These are phyloP conservation scores for Mus musculus DNA, from an alignment of 2,113 vertebrate genomes.

Conservation along the genomic window DNA sequence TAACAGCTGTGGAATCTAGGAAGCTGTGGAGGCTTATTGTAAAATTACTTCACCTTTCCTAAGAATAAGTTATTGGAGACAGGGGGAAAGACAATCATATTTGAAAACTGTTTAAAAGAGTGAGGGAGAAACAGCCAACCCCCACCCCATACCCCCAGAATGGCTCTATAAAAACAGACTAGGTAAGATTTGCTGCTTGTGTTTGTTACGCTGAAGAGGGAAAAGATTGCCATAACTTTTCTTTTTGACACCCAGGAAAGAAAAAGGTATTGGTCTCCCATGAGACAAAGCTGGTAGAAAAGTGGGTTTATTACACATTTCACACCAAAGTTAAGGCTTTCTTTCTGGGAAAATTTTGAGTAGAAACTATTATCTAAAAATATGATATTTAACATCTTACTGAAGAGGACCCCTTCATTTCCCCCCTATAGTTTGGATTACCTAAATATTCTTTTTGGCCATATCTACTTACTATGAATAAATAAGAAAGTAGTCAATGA, in stretches of 20 bases:
- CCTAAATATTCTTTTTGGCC: slow-evolving; percentile 17
- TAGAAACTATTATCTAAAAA: slow-evolving; percentile 8
- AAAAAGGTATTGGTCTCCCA: neutral
- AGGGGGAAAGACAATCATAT: slow-evolving; percentile 1
- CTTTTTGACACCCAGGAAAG: neutral
- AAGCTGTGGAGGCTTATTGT: neutral
- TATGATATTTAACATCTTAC: neutral
- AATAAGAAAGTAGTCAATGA: neutral
- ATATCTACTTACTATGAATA: neutral
- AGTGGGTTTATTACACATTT: neutral
- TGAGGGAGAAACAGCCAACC: neutral
- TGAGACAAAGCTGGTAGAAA: slow-evolving; percentile 20
- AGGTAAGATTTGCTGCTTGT: neutral
- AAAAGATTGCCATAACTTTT: neutral
- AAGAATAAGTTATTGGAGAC: neutral
- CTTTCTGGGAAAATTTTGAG: neutral
- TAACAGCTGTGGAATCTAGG: slow-evolving; percentile 13
- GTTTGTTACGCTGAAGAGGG: neutral
- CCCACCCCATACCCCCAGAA: neutral
- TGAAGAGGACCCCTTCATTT: slow-evolving; percentile 12
- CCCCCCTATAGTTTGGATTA: neutral
- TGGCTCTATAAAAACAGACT: slow-evolving; percentile 26
- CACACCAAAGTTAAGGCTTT: neutral
- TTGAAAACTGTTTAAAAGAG: slow-evolving; percentile 33
- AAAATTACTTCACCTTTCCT: neutral